These are phyloP conservation scores for Dicyrtomina minuta DNA, from an alignment of 2,888 invertebrate genomes.

Conservation along the genomic window DNA sequence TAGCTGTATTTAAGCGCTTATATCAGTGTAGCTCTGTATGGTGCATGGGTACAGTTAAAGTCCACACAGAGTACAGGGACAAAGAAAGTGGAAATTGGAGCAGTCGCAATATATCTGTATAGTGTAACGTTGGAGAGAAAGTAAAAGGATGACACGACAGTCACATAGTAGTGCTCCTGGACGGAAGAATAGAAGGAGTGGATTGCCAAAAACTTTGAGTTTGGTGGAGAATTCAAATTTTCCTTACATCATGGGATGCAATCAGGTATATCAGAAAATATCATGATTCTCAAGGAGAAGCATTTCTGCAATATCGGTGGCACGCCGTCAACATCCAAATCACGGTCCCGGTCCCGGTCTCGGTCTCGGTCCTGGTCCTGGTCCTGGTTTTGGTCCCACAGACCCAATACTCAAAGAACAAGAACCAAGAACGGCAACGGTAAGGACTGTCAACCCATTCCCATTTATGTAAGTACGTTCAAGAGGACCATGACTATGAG, in stretches of 20 bases:
- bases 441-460: too few relatives aligned
- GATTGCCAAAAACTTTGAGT: conserved; percentile 6
- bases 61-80: too few relatives aligned
- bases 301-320: conserved; percentile 30
- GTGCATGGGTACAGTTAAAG: background rate
- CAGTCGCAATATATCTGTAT: too few relatives aligned
- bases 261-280: conserved; percentile 20
- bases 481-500: too few relatives aligned
- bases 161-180: background rate
- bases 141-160: background rate
- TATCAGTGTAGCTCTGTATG: background rate
- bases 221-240: conserved; percentile 28
- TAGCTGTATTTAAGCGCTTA: too few relatives aligned
- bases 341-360: conserved; percentile 9
- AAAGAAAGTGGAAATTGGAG: too few relatives aligned
- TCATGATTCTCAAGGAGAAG: too few relatives aligned
- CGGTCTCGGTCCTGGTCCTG: too few relatives aligned
- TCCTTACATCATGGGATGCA: conserved; percentile 20
- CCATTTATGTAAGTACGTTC: too few relatives aligned
- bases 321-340: conserved; percentile 30
- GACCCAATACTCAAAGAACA: too few relatives aligned
- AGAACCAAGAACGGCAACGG: too few relatives aligned
- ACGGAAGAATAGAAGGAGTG: background rate
- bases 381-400: too few relatives aligned
- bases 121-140: background rate